phyloP scores from a whole-genome alignment of 1,140 invertebrate genomes.

The Drosophila micromelanica region DNA sequence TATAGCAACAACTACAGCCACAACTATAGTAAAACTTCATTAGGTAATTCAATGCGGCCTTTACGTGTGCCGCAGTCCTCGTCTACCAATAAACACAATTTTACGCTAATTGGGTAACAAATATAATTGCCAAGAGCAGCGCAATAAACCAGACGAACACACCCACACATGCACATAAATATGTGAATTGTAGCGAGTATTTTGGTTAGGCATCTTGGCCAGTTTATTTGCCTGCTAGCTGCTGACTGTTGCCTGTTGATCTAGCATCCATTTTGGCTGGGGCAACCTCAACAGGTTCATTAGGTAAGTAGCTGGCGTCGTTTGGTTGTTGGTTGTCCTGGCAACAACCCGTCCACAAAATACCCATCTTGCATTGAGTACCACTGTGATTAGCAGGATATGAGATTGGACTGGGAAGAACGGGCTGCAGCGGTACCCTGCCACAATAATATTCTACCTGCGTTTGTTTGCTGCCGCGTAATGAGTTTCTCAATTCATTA shows the following conservation, averaged over 20 bases:
- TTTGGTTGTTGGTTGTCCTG: slow-evolving; percentile 41
- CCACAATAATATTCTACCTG: background rate
- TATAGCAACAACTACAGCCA: slow-evolving; percentile 4
- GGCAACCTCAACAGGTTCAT: slow-evolving; percentile 78
- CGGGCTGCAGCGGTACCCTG: background rate
- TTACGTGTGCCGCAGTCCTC: slow-evolving; percentile 36
- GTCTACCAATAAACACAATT: slow-evolving; percentile 81
- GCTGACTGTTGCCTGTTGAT: slow-evolving; percentile 39
- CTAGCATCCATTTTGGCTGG: slow-evolving; percentile 4
- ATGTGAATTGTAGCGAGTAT: slow-evolving; percentile 49
- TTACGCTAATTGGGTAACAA: slow-evolving; percentile 83
- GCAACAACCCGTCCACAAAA: slow-evolving; percentile 53
- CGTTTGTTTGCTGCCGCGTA: slow-evolving; percentile 71
- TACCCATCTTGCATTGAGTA: slow-evolving; percentile 25
- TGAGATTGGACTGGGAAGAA: background rate
- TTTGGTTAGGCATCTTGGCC: slow-evolving; percentile 22
- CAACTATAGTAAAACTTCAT: slow-evolving; percentile 69
- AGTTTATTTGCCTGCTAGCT: slow-evolving; percentile 37
- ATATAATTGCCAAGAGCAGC: slow-evolving; percentile 83
- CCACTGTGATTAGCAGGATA: slow-evolving; percentile 35
- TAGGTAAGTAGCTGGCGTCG: slow-evolving; percentile 65
- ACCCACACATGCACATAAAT: slow-evolving; percentile 49
- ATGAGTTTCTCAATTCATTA: slow-evolving; percentile 83
- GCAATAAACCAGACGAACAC: slow-evolving; percentile 79
- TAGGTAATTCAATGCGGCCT: slow-evolving; percentile 72